These are phyloP conservation scores for Mimumesa dahlbomi DNA, from an alignment of 2,888 invertebrate genomes.

Conservation along the genomic window DNA sequence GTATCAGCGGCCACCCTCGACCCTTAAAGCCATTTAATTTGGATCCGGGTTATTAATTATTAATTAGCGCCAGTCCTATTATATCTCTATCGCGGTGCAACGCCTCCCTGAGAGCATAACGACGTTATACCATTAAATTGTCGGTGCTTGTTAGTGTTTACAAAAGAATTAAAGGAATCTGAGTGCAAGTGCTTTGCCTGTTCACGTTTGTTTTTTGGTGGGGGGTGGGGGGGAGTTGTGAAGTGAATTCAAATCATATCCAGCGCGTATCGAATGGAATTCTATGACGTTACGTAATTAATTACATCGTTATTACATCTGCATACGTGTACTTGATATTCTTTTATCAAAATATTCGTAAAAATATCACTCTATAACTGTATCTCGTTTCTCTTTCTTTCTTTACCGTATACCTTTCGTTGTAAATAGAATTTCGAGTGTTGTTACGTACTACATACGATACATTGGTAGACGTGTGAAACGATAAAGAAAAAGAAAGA, in stretches of 20 bases:
- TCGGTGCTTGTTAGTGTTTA: conserved; percentile 69
- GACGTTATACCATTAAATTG: conserved; percentile 76
- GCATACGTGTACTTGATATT: too few species aligned
- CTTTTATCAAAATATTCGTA: too few species aligned
- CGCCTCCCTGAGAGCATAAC: conserved; percentile 68
- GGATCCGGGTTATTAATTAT: conserved; percentile 80
- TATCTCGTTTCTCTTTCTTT: not conserved
- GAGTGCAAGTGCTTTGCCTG: conserved; percentile 3
- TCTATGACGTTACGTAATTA: conserved; percentile 38
- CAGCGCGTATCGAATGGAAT: conserved; percentile 3
- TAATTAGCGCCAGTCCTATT: conserved; percentile 78
- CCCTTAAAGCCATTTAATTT: conserved; percentile 78
- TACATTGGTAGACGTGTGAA: too few species aligned
- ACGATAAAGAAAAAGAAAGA: too few species aligned
- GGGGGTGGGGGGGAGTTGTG: too few species aligned
- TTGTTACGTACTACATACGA: not conserved
- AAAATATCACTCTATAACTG: too few species aligned
- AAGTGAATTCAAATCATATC: too few species aligned
- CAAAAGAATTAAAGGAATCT: conserved; percentile 26
- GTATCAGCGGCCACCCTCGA: conserved; percentile 71
- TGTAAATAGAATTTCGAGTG: too few species aligned
- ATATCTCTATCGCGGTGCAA: conserved; percentile 77
- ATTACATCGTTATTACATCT: conserved; percentile 31
- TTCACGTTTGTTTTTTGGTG: conserved; percentile 26
- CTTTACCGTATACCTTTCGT: not conserved